phyloP scores from a whole-genome alignment of 1,140 invertebrate genomes.

The Nasonia vitripennis region DNA sequence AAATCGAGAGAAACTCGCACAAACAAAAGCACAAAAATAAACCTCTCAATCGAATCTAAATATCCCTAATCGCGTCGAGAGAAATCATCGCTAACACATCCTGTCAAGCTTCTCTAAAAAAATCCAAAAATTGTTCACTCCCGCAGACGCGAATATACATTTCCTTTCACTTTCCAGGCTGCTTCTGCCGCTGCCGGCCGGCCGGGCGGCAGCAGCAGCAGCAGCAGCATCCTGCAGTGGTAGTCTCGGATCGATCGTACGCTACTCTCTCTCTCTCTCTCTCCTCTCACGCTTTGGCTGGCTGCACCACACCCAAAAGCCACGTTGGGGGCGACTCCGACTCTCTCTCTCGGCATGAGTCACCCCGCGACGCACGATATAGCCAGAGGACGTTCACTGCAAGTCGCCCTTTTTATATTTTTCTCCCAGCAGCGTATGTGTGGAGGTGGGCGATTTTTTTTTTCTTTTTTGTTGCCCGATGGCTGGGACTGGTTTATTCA shows the following conservation, averaged over 20 bases:
- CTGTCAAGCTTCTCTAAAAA: neutral
- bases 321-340: conserved; percentile 8
- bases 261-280: neutral
- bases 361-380: conserved; percentile 5
- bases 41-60: too few relatives aligned
- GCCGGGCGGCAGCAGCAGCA: neutral
- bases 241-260: conserved; percentile 25
- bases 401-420: neutral
- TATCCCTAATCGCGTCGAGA: too few relatives aligned
- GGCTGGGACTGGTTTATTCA: too few relatives aligned
- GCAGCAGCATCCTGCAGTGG: neutral
- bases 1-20: too few relatives aligned
- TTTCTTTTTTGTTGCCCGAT: too few relatives aligned
- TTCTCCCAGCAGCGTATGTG: neutral
- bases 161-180: conserved; percentile 15
- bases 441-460: too few relatives aligned
- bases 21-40: too few relatives aligned
- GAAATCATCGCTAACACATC: too few relatives aligned
- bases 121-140: neutral
- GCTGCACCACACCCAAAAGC: conserved; percentile 31
- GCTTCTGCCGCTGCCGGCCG: neutral
- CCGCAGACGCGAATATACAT: neutral
- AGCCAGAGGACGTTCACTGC: neutral
- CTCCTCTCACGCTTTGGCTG: neutral
- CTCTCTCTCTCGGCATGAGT: conserved; percentile 22